phyloP scores from a whole-genome alignment of 2,797 vertebrate genomes.

The Glossophaga mutica region DNA sequence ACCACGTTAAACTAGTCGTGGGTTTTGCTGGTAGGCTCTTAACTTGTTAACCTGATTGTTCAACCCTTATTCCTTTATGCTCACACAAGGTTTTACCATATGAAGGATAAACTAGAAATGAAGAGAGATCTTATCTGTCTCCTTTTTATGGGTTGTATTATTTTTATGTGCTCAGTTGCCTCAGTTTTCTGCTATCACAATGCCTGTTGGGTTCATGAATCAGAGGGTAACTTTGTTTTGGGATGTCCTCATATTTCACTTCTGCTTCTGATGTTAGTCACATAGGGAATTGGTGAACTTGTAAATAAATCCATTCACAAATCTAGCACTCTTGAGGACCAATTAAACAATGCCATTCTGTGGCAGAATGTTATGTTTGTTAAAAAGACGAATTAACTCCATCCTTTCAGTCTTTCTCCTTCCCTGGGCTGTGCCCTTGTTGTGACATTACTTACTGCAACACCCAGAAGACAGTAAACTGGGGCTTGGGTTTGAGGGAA shows the following conservation, averaged over 20 bases:
- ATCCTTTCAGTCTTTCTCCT: not conserved
- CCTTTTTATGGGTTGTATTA: not conserved
- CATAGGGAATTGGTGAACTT: conserved; percentile 20
- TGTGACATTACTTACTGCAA: not conserved
- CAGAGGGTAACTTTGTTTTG: conserved; percentile 3
- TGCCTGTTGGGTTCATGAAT: not conserved
- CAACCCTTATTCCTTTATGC: not conserved
- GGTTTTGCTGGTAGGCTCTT: not conserved
- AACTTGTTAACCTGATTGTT: not conserved
- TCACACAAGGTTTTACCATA: not conserved
- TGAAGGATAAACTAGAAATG: not conserved
- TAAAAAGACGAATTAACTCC: not conserved
- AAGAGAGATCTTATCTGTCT: not conserved
- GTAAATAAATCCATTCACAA: conserved; percentile 40
- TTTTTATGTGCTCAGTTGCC: not conserved
- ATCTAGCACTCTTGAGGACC: conserved; percentile 28
- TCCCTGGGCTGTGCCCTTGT: not conserved
- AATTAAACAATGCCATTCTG: conserved; percentile 27
- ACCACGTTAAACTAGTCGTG: not conserved
- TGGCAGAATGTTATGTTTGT: conserved; percentile 3
- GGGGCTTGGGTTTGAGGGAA: not conserved
- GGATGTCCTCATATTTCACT: conserved; percentile 14
- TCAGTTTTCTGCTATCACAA: not conserved
- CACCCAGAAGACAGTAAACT: not conserved
- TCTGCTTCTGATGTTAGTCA: not conserved